Evolutionary conservation across 2,888 invertebrate genomes (phyloP).

Genomic region (Limnephilus lunatus): DNA sequence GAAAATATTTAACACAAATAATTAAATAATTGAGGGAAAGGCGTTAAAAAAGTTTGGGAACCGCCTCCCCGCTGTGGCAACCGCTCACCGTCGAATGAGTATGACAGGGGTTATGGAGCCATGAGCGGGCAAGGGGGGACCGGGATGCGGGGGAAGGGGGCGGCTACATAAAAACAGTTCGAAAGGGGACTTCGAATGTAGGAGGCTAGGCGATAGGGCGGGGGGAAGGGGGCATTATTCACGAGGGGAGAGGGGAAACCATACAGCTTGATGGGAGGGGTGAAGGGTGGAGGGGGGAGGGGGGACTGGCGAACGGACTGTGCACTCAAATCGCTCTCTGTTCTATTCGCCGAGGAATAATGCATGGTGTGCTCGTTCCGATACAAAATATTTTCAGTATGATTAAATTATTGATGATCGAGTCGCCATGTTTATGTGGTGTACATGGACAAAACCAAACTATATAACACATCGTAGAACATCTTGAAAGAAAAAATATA

Average conservation of each 20-base stretch:
- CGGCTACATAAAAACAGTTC: constrained; percentile 66
- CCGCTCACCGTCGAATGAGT: constrained; percentile 58
- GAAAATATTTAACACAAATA: background rate
- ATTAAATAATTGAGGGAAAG: background rate
- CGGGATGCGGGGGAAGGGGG: constrained; percentile 39
- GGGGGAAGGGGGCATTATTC: constrained; percentile 60
- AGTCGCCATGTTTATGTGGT: too few species aligned
- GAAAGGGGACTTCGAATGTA: constrained; percentile 63
- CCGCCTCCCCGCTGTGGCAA: constrained; percentile 47
- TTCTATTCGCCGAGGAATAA: constrained; percentile 56
- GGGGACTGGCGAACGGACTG: constrained; percentile 64
- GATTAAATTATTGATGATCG: background rate
- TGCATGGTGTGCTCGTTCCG: background rate
- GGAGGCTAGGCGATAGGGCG: constrained; percentile 53
- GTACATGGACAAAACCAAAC: too few species aligned
- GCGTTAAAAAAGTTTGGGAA: constrained; percentile 15
- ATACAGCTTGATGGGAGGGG: constrained; percentile 58
- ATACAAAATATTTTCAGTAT: background rate
- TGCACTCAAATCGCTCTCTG: constrained; percentile 66
- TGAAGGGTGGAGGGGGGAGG: constrained; percentile 60
- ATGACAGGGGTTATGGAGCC: constrained; percentile 55
- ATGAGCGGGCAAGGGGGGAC: constrained; percentile 38
- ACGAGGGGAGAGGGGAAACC: constrained; percentile 62
- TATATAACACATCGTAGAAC: too few species aligned
- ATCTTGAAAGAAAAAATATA: too few species aligned